These are phyloP conservation scores for Thaleichthys pacificus DNA, from an alignment of 2,797 vertebrate species.

Conservation along the genomic window DNA sequence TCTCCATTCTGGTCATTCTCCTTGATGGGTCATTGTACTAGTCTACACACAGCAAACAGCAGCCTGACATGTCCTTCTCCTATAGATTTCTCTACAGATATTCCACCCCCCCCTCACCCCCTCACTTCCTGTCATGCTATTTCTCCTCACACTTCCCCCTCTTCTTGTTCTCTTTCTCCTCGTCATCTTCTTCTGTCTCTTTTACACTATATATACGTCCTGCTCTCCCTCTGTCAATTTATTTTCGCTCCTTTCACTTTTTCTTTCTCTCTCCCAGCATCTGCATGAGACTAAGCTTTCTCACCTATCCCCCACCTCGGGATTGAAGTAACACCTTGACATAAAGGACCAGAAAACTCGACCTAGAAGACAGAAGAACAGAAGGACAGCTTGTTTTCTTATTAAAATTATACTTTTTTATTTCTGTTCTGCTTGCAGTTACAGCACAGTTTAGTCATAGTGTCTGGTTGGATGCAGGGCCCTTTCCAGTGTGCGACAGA, in stretches of 20 bases:
- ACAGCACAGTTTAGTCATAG: constrained; percentile 73
- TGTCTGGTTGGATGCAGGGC: constrained; percentile 54
- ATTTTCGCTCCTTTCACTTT: background rate
- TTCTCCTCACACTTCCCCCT: background rate
- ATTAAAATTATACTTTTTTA: constrained; percentile 75
- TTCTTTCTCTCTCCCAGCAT: background rate
- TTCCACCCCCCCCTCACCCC: background rate
- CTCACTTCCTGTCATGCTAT: background rate
- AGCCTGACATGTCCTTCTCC: too few species aligned
- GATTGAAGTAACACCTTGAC: background rate
- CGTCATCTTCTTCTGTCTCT: background rate
- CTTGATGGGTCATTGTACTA: background rate
- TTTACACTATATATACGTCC: constrained; percentile 3
- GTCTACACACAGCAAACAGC: background rate
- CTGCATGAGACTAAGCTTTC: background rate
- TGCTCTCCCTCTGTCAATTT: background rate
- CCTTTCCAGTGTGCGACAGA: constrained; percentile 32
- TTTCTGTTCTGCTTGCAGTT: constrained; percentile 71
- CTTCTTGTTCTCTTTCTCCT: too few species aligned
- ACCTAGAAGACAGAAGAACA: background rate
- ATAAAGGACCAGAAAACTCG: background rate
- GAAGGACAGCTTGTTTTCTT: constrained; percentile 54
- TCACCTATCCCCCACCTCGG: background rate
- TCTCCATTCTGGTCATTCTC: constrained; percentile 19
- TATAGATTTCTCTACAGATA: too few species aligned